A percentile compares a stretch with the other conserved stretches of the same genome.
These are phyloP conservation scores for Nothobranchius kuhntae DNA, from an alignment of 2,113 vertebrate genomes.

Conservation along the genomic window DNA sequence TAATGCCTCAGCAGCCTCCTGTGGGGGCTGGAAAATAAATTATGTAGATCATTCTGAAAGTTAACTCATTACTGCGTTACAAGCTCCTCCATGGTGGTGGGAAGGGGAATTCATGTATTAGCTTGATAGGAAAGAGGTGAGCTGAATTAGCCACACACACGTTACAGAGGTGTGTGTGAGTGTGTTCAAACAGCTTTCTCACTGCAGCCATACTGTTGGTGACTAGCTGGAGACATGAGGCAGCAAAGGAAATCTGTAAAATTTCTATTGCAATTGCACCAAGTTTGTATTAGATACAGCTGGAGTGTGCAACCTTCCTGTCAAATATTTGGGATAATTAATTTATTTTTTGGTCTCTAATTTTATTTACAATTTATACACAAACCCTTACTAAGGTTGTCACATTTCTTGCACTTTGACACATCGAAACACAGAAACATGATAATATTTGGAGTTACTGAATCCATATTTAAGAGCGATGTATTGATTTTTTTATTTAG, in stretches of 20 bases:
- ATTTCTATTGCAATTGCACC: no score
- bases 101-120: constrained; percentile 63
- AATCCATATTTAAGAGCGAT: no score
- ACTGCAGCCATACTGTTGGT: no score
- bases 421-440: not conserved
- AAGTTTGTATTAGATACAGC: no score
- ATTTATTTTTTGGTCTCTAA: no score
- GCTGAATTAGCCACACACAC: constrained; percentile 60
- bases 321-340: no score
- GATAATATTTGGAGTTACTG: no score
- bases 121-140: constrained; percentile 52
- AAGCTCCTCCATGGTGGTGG: constrained; percentile 61
- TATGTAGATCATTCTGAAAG: constrained; percentile 76
- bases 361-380: no score
- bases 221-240: constrained; percentile 60
- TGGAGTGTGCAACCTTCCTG: no score
- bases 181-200: no score
- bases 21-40: constrained; percentile 71
- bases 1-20: constrained; percentile 73
- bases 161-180: constrained; percentile 26
- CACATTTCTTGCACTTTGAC: constrained; percentile 25
- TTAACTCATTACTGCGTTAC: constrained; percentile 76
- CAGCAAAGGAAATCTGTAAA: no score
- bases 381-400: constrained; percentile 19
- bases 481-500: no score